phyloP scores from a whole-genome alignment of 2,797 vertebrate genomes.

The Manis pentadactyla region DNA sequence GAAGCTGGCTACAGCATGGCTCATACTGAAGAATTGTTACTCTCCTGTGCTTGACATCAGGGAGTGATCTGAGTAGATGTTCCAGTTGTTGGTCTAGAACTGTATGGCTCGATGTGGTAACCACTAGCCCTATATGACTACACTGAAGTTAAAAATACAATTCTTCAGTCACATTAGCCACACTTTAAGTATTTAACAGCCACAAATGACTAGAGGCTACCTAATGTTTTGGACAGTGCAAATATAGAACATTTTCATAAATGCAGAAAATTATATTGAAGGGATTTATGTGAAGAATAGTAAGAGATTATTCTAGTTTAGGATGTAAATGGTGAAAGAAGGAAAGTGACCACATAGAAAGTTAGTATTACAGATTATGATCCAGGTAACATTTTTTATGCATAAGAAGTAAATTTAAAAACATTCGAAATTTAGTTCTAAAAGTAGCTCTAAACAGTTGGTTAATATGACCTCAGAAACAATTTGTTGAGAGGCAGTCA shows the following conservation, averaged over 20 bases:
- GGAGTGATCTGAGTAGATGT: background rate
- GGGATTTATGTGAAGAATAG: background rate
- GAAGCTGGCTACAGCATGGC: background rate
- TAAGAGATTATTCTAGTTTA: background rate
- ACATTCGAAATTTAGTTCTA: background rate
- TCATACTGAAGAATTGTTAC: background rate
- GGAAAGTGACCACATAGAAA: background rate
- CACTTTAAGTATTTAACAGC: background rate
- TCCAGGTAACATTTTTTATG: background rate
- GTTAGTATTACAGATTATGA: background rate
- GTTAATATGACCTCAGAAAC: background rate
- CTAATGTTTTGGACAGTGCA: background rate
- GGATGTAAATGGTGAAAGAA: background rate
- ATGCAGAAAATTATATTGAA: background rate
- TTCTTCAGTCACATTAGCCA: background rate
- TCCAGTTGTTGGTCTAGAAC: background rate
- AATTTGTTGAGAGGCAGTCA: background rate
- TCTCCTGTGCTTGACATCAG: background rate
- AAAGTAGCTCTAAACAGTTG: background rate
- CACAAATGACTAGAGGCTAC: background rate
- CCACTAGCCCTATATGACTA: background rate
- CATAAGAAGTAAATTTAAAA: constrained; percentile 1
- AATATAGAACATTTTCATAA: background rate
- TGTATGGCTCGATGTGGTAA: background rate
- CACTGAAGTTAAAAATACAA: background rate